phyloP scores from a whole-genome alignment of 1,140 invertebrate species.

The Caenorhabditis brenneri region DNA sequence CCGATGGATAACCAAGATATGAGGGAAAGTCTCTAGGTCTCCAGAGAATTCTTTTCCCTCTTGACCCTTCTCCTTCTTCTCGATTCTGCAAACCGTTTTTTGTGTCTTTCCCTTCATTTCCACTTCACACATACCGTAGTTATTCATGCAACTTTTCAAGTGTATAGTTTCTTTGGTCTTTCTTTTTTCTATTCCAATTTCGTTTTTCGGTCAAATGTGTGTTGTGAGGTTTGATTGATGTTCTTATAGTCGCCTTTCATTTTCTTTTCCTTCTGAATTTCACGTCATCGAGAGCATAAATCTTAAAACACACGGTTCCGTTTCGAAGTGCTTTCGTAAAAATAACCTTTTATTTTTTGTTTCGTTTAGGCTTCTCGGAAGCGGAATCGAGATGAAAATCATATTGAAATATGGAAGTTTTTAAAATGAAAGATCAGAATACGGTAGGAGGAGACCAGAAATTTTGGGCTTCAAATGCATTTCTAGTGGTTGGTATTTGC shows the following conservation, averaged over 20 bases:
- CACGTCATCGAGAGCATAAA: too few relatives aligned
- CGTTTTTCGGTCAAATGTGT: background rate
- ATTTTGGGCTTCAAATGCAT: too few relatives aligned
- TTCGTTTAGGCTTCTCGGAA: too few relatives aligned
- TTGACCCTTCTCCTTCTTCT: background rate
- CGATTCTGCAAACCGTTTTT: background rate
- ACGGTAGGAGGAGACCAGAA: too few relatives aligned
- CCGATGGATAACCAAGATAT: background rate
- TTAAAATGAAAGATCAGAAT: too few relatives aligned
- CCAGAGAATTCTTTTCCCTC: background rate
- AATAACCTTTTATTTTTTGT: too few relatives aligned
- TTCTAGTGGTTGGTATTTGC: too few relatives aligned
- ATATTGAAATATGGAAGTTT: too few relatives aligned
- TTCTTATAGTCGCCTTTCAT: background rate
- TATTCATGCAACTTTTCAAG: background rate
- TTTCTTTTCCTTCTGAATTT: background rate
- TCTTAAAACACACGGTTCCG: too few relatives aligned
- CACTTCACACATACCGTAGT: background rate
- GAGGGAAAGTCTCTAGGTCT: background rate
- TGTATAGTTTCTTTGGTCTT: background rate
- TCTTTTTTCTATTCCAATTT: too few relatives aligned
- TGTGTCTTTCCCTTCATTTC: background rate
- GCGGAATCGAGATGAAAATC: too few relatives aligned
- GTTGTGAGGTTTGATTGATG: slow-evolving; percentile 26
- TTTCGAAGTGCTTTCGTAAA: too few relatives aligned